phyloP scores from a whole-genome alignment of 1,140 invertebrate genomes.

The Globodera ellingtonae region DNA sequence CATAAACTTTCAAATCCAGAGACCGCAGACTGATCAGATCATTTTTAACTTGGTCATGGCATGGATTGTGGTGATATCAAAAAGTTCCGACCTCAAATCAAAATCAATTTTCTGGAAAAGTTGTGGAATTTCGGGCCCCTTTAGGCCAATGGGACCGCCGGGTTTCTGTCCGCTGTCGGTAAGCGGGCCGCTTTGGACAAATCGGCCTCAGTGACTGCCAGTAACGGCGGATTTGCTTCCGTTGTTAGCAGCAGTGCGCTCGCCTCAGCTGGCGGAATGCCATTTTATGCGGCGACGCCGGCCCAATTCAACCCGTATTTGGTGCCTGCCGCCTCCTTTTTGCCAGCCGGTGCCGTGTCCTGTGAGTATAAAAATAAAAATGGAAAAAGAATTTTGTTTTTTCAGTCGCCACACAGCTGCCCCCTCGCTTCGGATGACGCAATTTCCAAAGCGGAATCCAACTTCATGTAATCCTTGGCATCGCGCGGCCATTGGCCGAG shows the following conservation, averaged over 20 bases:
- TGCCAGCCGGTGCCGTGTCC: constrained; percentile 26
- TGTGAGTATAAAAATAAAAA: constrained; percentile 2
- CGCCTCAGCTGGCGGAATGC: constrained; percentile 8
- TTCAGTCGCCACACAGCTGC: constrained; percentile 15
- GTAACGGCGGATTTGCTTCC: neutral
- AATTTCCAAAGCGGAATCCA: neutral
- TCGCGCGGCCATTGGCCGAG: neutral
- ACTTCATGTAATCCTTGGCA: neutral
- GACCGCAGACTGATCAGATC: too few relatives aligned
- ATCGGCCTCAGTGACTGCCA: constrained; percentile 3
- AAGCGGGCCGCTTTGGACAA: constrained; percentile 18
- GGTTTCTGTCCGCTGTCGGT: constrained; percentile 9
- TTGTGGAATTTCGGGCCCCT: neutral
- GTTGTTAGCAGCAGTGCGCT: neutral
- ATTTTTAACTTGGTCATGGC: too few relatives aligned
- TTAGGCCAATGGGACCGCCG: constrained; percentile 21
- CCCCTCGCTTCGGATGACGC: constrained; percentile 16
- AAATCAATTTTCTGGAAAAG: too few relatives aligned
- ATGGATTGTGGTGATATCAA: too few relatives aligned
- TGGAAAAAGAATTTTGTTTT: neutral
- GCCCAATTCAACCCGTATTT: constrained; percentile 32
- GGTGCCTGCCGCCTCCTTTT: constrained; percentile 17
- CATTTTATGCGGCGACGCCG: constrained; percentile 24
- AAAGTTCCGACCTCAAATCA: too few relatives aligned
- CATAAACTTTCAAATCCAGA: too few relatives aligned